phyloP scores from a whole-genome alignment of 2,888 invertebrate genomes.

The Heteromurus nitidus region DNA sequence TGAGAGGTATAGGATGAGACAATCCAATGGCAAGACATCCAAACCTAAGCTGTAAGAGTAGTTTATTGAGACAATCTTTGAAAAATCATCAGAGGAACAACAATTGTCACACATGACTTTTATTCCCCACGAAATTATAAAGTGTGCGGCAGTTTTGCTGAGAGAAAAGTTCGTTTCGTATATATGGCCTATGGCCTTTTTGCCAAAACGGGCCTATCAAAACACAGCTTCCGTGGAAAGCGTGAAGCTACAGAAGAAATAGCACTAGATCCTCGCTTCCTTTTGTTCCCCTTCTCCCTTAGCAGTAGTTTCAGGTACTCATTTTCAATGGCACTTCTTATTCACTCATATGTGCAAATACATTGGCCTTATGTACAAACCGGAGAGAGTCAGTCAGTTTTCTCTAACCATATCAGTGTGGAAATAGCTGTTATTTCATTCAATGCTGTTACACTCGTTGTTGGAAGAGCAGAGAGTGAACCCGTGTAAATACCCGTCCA shows the following conservation, averaged over 20 bases:
- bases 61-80: background rate
- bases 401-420: background rate
- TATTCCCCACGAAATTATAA: background rate
- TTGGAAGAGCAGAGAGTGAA: no score
- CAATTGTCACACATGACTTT: slow-evolving; percentile 24
- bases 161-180: background rate
- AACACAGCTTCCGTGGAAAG: background rate
- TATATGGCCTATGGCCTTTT: background rate
- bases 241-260: slow-evolving; percentile 11
- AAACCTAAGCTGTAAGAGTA: no score
- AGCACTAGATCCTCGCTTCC: slow-evolving; percentile 22
- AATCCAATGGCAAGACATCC: no score
- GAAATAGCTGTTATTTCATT: slow-evolving; percentile 23
- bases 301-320: slow-evolving; percentile 30
- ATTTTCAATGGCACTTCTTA: slow-evolving; percentile 25
- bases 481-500: no score
- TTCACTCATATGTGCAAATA: background rate
- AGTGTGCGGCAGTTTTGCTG: background rate
- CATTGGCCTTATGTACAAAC: slow-evolving; percentile 7
- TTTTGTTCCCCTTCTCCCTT: slow-evolving; percentile 26
- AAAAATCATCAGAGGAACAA: slow-evolving; percentile 17
- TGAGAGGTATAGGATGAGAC: no score
- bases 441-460: slow-evolving; percentile 10
- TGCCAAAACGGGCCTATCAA: slow-evolving; percentile 16
- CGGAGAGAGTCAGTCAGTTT: background rate